phyloP scores from a whole-genome alignment of 1,140 invertebrate genomes.

The Diuraphis noxia region DNA sequence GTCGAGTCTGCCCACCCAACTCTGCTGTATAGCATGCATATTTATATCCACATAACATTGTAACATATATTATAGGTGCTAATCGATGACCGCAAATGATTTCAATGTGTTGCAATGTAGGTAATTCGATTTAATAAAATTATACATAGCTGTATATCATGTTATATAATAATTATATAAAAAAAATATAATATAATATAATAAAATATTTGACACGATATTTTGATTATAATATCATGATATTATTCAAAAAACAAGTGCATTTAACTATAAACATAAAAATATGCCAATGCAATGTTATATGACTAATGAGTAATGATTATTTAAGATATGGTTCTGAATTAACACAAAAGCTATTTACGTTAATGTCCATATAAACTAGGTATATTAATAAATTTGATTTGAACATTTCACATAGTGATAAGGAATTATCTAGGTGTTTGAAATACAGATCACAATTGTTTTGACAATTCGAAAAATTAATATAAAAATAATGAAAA shows the following conservation, averaged over 20 bases:
- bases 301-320: too few relatives aligned
- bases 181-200: too few relatives aligned
- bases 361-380: neutral
- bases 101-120: neutral
- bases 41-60: neutral
- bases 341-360: neutral
- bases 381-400: neutral
- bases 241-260: neutral
- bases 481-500: neutral
- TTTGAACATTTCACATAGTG: neutral
- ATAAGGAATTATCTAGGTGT: neutral
- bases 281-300: neutral
- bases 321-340: neutral
- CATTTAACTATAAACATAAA: neutral
- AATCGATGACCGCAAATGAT: neutral
- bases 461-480: neutral
- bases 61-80: neutral
- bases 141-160: too few relatives aligned
- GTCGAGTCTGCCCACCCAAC: neutral
- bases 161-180: too few relatives aligned
- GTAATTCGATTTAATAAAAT: neutral
- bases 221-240: neutral
- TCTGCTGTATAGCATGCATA: neutral
- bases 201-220: neutral
- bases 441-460: neutral